Evolutionary conservation across 2,113 vertebrate species (phyloP).

Genomic region (Periophthalmus modestus): DNA sequence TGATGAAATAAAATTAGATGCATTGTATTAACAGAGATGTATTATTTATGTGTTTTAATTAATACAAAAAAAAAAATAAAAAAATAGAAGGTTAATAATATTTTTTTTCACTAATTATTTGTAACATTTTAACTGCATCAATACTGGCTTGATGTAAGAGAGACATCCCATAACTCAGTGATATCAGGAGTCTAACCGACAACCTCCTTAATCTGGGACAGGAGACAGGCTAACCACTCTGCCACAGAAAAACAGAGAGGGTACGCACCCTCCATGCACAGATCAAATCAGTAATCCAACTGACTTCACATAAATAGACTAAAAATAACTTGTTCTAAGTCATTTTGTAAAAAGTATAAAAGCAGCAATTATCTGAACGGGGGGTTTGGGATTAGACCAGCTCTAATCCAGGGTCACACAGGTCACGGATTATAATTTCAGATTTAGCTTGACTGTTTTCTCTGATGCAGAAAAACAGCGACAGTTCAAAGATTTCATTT

Average conservation of each 20-base stretch:
- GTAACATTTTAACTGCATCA: no score
- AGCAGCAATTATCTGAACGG: background rate
- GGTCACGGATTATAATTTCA: background rate
- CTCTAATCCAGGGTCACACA: background rate
- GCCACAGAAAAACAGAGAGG: background rate
- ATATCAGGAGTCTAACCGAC: no score
- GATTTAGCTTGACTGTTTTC: background rate
- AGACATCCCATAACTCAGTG: background rate
- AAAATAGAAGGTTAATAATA: no score
- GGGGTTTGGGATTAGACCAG: background rate
- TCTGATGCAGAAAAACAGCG: background rate
- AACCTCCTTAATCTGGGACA: background rate
- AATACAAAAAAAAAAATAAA: no score
- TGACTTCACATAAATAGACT: background rate
- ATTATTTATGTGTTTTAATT: background rate
- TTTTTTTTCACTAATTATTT: no score
- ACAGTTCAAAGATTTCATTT: background rate
- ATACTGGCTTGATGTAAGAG: no score
- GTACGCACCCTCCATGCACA: background rate
- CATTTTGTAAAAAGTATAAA: background rate
- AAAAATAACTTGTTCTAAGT: background rate
- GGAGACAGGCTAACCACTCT: background rate
- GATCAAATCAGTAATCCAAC: background rate
- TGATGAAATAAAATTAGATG: no score
- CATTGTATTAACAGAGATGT: background rate